Evolutionary conservation across 2,113 vertebrate species (phyloP).

Genomic region (Perca flavescens): DNA sequence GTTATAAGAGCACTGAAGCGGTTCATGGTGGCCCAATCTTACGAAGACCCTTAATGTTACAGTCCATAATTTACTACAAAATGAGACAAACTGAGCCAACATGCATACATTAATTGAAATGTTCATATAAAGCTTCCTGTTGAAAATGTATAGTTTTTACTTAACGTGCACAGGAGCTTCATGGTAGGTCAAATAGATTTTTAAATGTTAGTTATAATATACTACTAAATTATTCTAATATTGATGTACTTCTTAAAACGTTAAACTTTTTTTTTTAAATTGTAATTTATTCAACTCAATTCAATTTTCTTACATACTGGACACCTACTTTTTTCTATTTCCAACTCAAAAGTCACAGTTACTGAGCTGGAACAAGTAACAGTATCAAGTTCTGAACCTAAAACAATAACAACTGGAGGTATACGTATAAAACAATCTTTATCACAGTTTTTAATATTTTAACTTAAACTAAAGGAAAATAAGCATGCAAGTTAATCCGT

Average conservation of each 20-base stretch:
- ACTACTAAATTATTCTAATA: background rate
- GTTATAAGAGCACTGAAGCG: background rate
- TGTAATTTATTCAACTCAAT: background rate
- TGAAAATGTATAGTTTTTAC: background rate
- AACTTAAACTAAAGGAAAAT: background rate
- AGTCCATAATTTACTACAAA: background rate
- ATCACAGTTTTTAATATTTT: background rate
- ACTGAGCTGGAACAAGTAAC: background rate
- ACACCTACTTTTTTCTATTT: background rate
- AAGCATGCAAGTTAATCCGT: background rate
- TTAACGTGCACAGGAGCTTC: background rate
- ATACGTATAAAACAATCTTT: background rate
- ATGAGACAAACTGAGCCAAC: background rate
- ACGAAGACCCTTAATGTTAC: background rate
- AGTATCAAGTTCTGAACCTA: background rate
- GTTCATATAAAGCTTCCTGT: background rate
- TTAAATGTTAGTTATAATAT: background rate
- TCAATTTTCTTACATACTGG: background rate
- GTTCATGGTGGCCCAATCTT: background rate
- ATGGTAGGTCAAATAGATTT: background rate
- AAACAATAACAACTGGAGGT: background rate
- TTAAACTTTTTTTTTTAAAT: too few species aligned
- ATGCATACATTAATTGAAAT: conserved; percentile 28
- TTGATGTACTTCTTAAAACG: background rate
- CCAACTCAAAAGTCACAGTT: background rate